phyloP scores from a whole-genome alignment of 2,113 vertebrate species.

The Saccopteryx bilineata region DNA sequence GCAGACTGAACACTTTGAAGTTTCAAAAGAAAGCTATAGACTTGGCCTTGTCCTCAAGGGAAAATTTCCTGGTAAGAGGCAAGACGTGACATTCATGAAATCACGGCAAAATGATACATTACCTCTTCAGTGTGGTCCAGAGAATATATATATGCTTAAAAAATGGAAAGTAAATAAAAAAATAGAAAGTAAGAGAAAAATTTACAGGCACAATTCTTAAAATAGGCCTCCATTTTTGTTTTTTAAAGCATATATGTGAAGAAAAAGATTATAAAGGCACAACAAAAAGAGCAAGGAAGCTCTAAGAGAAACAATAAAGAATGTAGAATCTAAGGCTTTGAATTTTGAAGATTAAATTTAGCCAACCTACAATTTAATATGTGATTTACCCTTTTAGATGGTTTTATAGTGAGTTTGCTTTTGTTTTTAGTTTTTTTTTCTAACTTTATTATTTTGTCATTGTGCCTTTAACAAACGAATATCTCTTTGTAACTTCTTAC shows the following conservation, averaged over 20 bases:
- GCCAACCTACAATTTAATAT: not conserved
- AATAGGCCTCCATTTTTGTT: not conserved
- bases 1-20: slow-evolving; percentile 65
- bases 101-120: not conserved
- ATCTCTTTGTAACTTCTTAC: not conserved
- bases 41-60: slow-evolving; percentile 70
- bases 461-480: not conserved
- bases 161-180: not conserved
- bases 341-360: slow-evolving; percentile 37
- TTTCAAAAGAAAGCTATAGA: slow-evolving; percentile 53
- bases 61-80: slow-evolving; percentile 61
- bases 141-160: not conserved
- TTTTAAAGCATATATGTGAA: not conserved
- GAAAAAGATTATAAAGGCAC: not conserved
- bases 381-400: not conserved
- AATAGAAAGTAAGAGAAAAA: slow-evolving; percentile 19
- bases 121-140: not conserved
- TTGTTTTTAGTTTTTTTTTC: not conserved
- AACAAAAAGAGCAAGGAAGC: not conserved
- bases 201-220: not conserved
- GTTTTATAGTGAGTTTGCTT: not conserved
- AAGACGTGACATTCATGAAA: slow-evolving; percentile 27
- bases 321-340: not conserved
- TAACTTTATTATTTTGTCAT: slow-evolving; percentile 19
- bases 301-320: not conserved